Conservation (phyloP, 2,888 invertebrate genomes). For the Cephus sareptanus region DNA sequence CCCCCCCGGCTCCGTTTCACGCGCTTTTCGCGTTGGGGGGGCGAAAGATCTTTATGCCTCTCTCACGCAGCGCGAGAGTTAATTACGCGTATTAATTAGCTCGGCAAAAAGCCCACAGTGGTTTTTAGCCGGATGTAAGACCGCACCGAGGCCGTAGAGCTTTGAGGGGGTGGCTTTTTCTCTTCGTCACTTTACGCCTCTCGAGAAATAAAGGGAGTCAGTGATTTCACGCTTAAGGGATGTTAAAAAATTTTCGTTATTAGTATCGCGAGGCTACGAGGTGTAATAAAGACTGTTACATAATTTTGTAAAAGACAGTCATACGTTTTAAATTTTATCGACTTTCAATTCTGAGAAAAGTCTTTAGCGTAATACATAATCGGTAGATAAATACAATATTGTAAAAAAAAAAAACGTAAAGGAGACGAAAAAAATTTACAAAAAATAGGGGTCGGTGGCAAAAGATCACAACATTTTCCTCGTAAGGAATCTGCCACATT, state of each 20-base stretch:
- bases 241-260: neutral
- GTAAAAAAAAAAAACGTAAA: too few relatives aligned
- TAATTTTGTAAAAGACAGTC: neutral
- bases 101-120: neutral
- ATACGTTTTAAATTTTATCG: neutral
- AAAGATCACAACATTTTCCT: too few relatives aligned
- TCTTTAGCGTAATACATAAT: too few relatives aligned
- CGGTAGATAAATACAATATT: too few relatives aligned
- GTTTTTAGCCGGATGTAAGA: neutral
- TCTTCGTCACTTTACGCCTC: neutral
- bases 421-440: too few relatives aligned
- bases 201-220: neutral
- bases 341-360: too few relatives aligned
- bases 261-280: neutral
- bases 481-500: too few relatives aligned
- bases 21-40: neutral
- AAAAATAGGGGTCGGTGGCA: too few relatives aligned
- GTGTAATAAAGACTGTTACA: neutral
- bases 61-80: constrained; percentile 14
- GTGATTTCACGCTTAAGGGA: neutral
- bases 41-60: neutral
- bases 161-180: neutral
- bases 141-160: neutral
- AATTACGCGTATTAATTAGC: constrained; percentile 37
- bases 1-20: fast-evolving